phyloP scores from a whole-genome alignment of 2,888 invertebrate genomes.

The Amorpha juglandis region DNA sequence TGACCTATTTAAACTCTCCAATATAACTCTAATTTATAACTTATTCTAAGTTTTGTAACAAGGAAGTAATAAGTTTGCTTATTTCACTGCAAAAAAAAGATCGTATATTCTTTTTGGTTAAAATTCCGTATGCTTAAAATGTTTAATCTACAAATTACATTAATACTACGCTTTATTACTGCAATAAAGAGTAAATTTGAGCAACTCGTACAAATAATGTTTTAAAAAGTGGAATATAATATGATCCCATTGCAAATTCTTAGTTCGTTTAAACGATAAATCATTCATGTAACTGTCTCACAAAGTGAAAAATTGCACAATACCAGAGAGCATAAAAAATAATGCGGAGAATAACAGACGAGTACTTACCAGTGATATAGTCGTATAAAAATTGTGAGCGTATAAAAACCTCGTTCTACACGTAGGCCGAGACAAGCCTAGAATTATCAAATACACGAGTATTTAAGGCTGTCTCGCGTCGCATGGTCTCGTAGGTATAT shows the following conservation, averaged over 20 bases:
- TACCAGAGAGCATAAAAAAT: neutral
- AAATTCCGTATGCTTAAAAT: neutral
- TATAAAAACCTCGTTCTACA: no score
- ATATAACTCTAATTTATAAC: no score
- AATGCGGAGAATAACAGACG: neutral
- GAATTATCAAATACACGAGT: no score
- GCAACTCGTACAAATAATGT: neutral
- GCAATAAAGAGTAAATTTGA: neutral
- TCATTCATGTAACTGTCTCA: slow-evolving; percentile 20
- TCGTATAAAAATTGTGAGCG: slow-evolving; percentile 8
- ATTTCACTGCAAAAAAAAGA: no score
- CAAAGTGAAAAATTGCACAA: slow-evolving; percentile 16
- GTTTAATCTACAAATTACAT: slow-evolving; percentile 4
- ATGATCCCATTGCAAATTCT: slow-evolving; percentile 34
- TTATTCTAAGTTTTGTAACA: no score
- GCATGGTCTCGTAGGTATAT: no score
- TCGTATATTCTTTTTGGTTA: neutral
- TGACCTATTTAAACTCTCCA: no score
- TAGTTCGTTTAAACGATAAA: slow-evolving; percentile 35
- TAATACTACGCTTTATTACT: neutral
- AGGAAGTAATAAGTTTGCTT: no score
- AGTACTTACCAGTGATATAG: neutral
- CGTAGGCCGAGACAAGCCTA: no score
- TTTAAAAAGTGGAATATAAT: neutral
- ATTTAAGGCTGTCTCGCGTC: no score